phyloP scores from a whole-genome alignment of 1,140 invertebrate species.

The Ips typographus region DNA sequence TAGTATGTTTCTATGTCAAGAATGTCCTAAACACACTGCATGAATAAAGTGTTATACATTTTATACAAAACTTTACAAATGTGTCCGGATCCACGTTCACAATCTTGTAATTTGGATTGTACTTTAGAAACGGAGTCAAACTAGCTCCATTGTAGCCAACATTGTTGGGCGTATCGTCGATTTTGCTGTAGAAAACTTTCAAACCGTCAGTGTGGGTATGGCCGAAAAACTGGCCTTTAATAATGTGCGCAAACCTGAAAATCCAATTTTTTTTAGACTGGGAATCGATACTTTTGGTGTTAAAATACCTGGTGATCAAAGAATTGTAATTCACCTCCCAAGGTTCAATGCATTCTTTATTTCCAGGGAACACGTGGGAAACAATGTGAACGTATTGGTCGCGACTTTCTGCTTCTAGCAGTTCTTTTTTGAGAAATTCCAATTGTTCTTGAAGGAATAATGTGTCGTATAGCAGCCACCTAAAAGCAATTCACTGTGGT shows the following conservation, averaged over 20 bases:
- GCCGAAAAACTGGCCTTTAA: conserved; percentile 77
- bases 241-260: conserved; percentile 58
- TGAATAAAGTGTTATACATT: neutral
- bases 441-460: conserved; percentile 67
- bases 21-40: conserved; percentile 50
- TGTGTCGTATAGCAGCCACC: conserved; percentile 65
- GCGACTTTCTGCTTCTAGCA: conserved; percentile 68
- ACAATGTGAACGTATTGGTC: conserved; percentile 79
- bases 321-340: conserved; percentile 66
- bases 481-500: conserved; percentile 2
- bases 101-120: conserved; percentile 82
- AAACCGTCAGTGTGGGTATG: conserved; percentile 79
- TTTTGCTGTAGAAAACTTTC: conserved; percentile 64
- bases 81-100: conserved; percentile 64
- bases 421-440: conserved; percentile 69
- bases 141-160: conserved; percentile 79
- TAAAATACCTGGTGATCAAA: conserved; percentile 56
- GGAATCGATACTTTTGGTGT: neutral
- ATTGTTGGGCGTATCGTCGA: conserved; percentile 50
- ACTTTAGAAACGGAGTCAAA: conserved; percentile 64
- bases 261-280: neutral
- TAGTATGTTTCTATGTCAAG: conserved; percentile 64
- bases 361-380: conserved; percentile 76
- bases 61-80: conserved; percentile 56
- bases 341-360: conserved; percentile 65